Percentiles rank a stretch among this genome's conserved stretches.
Conservation (phyloP, 30 jellyfish, hydroid and myxozoan genomes). For the Turritopsis rubra region DNA sequence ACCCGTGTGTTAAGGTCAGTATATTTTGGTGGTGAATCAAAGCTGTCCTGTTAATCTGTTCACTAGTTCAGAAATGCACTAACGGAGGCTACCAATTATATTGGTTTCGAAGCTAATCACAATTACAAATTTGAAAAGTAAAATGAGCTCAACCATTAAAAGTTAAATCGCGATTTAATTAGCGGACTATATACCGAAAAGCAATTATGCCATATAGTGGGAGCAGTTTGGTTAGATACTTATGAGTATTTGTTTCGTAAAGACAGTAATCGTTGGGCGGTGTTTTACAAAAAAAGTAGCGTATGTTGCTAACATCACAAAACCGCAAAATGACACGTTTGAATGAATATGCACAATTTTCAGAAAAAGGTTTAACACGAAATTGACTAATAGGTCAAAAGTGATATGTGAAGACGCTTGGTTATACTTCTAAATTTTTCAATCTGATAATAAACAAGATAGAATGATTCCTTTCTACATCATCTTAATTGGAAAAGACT, state of each 20-base stretch:
- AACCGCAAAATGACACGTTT: background rate
- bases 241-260: background rate
- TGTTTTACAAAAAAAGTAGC: background rate
- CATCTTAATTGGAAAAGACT: too few relatives aligned
- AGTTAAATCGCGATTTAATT: background rate
- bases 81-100: background rate
- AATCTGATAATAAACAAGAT: too few relatives aligned
- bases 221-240: background rate
- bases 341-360: too few relatives aligned
- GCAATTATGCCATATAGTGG: background rate
- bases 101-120: background rate
- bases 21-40: too few relatives aligned
- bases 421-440: too few relatives aligned
- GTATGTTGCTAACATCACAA: background rate
- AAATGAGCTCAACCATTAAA: background rate
- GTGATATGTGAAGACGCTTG: too few relatives aligned
- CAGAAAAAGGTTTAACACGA: too few relatives aligned
- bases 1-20: too few relatives aligned
- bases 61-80: background rate
- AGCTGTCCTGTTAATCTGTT: too few relatives aligned
- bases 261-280: background rate
- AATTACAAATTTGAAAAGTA: background rate
- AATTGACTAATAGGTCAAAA: too few relatives aligned
- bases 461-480: too few relatives aligned
- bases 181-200: background rate